Evolutionary conservation across 2,888 invertebrate species (phyloP), one percentile per base, ranked within the genome.

Genomic region (Leptarthrus brevirostris): DNA sequence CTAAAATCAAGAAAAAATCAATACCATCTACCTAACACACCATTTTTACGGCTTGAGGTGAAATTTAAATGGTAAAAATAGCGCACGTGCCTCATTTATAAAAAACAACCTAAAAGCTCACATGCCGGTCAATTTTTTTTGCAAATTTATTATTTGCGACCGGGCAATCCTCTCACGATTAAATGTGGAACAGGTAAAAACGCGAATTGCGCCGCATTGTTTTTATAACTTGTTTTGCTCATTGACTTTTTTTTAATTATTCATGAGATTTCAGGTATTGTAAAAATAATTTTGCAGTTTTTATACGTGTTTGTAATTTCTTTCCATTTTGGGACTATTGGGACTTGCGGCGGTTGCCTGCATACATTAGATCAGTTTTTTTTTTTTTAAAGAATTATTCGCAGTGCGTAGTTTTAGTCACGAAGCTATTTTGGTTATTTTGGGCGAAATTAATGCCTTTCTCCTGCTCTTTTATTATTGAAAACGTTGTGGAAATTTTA

Each of bases 121-220:
- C 58, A 36, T 58, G 58, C 58, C 58, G 58, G 58, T n/a, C 20
- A 36, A 6, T 58, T 16, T 16, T 30, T 58, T 56, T 20, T 49
- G 40, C 40, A 40, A 12, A 40, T 12, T 40, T 40, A 30, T 4
- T 30, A 30, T 30, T 8, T 30, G 5, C n/a, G n/a, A n/a, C n/a
- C n/a, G n/a, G n/a, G n/a, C n/a, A n/a, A n/a, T n/a, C n/a, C n/a
- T n/a, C n/a, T n/a, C n/a, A n/a, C n/a, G n/a, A 14, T 44, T 14
- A 14, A 44, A 8, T 30, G 30, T 30, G 3, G 3, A 30, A 3
- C 30, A 30, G 30, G 8, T 5, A 30, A 8, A 30, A 30, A 30
- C 8, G 30, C 30, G 8, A 30, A 30, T 8, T 30, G 8, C 30
- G 30, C 8, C 30, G 30, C 40, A 40, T 40, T 40, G 12, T 40